A percentile compares a stretch with the other conserved stretches of the same genome.
These are phyloP conservation scores for Nothocercus nigrocapillus DNA, from an alignment of 2,113 vertebrate species.

Conservation along the genomic window DNA sequence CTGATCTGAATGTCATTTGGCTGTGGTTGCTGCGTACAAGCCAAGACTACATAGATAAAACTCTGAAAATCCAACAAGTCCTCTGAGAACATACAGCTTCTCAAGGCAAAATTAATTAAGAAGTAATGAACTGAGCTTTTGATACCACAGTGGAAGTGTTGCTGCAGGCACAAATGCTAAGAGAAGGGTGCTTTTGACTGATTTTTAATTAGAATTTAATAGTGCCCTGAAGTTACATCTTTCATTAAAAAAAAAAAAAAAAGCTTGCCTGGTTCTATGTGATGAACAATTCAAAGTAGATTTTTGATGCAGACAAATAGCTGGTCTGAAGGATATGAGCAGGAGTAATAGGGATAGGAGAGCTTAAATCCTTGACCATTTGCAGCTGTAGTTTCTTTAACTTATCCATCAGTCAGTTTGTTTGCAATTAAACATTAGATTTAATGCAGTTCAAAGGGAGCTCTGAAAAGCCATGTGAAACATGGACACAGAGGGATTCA, in stretches of 20 bases:
- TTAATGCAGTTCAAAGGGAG: constrained; percentile 11
- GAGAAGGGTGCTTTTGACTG: constrained; percentile 44
- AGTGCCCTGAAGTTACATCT: constrained; percentile 62
- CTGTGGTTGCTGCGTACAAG: background rate
- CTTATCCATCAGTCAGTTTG: constrained; percentile 16
- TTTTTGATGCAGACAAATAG: constrained; percentile 58
- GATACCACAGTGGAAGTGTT: constrained; percentile 30
- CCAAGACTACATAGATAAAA: background rate
- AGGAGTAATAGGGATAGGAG: background rate
- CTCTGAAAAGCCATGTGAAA: background rate
- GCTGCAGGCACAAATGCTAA: constrained; percentile 60
- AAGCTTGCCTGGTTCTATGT: background rate
- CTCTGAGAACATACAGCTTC: constrained; percentile 50
- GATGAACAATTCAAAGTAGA: constrained; percentile 58
- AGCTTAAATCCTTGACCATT: constrained; percentile 42
- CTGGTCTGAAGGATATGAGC: background rate
- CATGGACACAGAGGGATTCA: background rate
- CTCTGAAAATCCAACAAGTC: constrained; percentile 48
- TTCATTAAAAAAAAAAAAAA: constrained; percentile 13
- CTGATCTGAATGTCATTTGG: constrained; percentile 14
- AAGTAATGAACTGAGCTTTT: constrained; percentile 63
- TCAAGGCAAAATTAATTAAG: constrained; percentile 73
- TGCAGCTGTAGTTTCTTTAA: constrained; percentile 46
- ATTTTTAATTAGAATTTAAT: constrained; percentile 75
- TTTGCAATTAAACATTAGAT: constrained; percentile 27